Base-by-base conservation (phyloP, 2,113 vertebrate species). In the Oxygymnocypris stewartii region DNA sequence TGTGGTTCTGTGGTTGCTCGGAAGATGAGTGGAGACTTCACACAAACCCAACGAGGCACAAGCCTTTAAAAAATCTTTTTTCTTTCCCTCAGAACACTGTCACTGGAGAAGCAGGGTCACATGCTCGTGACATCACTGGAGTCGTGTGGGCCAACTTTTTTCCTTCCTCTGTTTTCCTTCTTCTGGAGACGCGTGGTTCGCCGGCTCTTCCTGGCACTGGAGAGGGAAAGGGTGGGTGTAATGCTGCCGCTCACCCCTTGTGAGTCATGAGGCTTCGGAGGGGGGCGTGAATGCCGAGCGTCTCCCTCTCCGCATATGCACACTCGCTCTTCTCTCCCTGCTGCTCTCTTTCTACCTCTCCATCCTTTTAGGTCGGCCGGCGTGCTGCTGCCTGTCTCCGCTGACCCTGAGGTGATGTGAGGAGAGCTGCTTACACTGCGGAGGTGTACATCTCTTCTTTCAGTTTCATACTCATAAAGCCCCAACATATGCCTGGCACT, bases 1-100 rank as follows among this genome's bases (percentile, higher is more conserved):
- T 99, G 98, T 97, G 97, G 97, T 99, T 99, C 97, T 99, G 98
- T 99, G 98, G 98, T 99, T 96, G 97, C 97, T 98, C 97, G 96
- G 97, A 96, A 99, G 97, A 97, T 96, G 96, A 99, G 97, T 96
- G 94, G 96, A 98, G 96, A 96, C 97, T 97, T 98, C 97, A 98
- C 96, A 98, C 96, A 97, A 98, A 87, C 89, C 97, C 97, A 97
- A 96, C 97, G 96, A 97, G 97, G 97, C 97, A 98, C 97, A 96
- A 98, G 96, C 97, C 98, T 99, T 99, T 97, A 99, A 90, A 99
- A 97, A 95, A 97, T 95, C 95, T 96, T 95, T 96, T 94, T 95
- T 94, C 96, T 97, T 94, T 95, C 97, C 96, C 97, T 96, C 96
- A 87, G 96, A 97, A 96, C 94, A 95, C 96, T 96, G 96, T 98